Base-by-base conservation (phyloP, 1,140 invertebrate genomes). In the Rhagoletis pomonella region DNA sequence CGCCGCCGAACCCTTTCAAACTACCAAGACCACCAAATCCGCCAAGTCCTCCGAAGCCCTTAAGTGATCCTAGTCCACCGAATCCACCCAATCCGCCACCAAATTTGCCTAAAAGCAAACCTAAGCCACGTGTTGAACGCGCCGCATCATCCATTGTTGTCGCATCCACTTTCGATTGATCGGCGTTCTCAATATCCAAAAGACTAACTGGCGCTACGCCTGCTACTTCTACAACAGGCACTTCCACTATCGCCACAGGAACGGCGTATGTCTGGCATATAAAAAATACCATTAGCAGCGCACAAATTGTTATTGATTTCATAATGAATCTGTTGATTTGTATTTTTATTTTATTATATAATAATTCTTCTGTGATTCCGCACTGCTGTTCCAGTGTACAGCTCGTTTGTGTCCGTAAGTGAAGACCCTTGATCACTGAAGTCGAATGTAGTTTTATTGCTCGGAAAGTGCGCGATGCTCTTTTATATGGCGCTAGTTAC, bases 41-140 rank as follows among this genome's bases (percentile, higher is more conserved):
- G 4, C 84, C 86, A n/a, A 69, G 77, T 17, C 89, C 88, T 2
- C 88, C 88, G 4, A 91, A 89, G 4, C 89, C 90, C 3, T 89
- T 39, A 39, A 44, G 58, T 17, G 19, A 39, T 1, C 67, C 60
- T 62, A 86, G 42, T 62, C 85, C 84, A 9, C 90, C 85, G 29
- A 19, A 47, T n/a, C 39, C 58, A 39, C 84, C 47, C 5, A 86
- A 67, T 50, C 59, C 58, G 14, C 39, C n/a, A 14, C 77, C 90
- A 17, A n/a, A n/a, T n/a, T n/a, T n/a, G n/a, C 67, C 67, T 44
- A 73, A 14, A 12, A 81, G 73, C 1, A 90, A 62, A 77, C 90
- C 90, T 7, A 92, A 59, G 58, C 91, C 91, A 44, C 91, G 90
- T 6, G 87, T 84, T 6, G 89, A 87, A 7, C 91, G 88, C 4